Conservation (phyloP, 2,888 invertebrate species). For the Germaria angustata region DNA sequence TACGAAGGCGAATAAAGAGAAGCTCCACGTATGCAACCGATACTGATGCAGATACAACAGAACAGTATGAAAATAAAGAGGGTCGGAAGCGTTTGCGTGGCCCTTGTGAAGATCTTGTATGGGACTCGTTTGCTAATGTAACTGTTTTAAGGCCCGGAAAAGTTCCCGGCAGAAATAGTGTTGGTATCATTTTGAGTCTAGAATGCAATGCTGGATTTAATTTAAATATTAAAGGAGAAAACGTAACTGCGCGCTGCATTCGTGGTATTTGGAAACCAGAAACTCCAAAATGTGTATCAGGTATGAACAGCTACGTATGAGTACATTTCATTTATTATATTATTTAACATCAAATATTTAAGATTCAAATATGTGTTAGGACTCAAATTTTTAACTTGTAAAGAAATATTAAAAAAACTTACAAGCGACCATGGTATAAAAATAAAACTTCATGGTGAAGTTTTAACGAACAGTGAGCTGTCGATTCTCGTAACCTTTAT, state of each 20-base stretch:
- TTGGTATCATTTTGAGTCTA: slow-evolving; percentile 88
- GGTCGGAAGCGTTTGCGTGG: slow-evolving; percentile 79
- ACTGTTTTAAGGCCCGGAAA: slow-evolving; percentile 87
- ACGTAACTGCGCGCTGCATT: slow-evolving; percentile 89
- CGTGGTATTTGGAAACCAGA: slow-evolving; percentile 92
- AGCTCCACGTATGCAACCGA: slow-evolving; percentile 34
- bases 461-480: no score
- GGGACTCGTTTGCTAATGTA: slow-evolving; percentile 80
- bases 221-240: slow-evolving; percentile 85
- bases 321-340: no score
- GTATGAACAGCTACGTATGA: no score
- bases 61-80: slow-evolving; percentile 70
- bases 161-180: slow-evolving; percentile 86
- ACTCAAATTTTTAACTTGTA: no score
- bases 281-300: slow-evolving; percentile 88
- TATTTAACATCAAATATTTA: no score
- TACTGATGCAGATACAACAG: slow-evolving; percentile 71
- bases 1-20: slow-evolving; percentile 73
- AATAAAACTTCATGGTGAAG: no score
- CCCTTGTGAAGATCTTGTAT: slow-evolving; percentile 83
- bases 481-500: no score
- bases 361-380: no score
- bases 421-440: no score
- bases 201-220: slow-evolving; percentile 89
- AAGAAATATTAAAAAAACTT: no score